These are phyloP conservation scores for Lepidocyrtinus sp. DNA, from an alignment of 2,888 invertebrate genomes.

Conservation along the genomic window DNA sequence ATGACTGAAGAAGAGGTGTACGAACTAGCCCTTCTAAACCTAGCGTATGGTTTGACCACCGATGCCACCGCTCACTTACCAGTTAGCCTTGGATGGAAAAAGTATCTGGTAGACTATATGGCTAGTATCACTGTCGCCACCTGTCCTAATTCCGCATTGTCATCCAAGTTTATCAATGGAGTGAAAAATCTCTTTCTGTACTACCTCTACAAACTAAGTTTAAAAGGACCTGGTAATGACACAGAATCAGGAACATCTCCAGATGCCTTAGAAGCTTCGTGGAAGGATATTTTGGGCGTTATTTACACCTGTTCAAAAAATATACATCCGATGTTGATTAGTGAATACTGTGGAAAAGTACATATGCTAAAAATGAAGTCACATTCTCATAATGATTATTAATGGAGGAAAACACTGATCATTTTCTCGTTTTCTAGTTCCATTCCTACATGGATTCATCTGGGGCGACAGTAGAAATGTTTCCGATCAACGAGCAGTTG, in stretches of 20 bases:
- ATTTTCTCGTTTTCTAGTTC: constrained; percentile 14
- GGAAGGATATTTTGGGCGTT: constrained; percentile 18
- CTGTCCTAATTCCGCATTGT: constrained; percentile 17
- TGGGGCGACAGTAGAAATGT: neutral
- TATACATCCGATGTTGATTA: constrained; percentile 7
- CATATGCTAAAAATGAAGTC: constrained; percentile 2
- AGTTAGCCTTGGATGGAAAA: constrained; percentile 33
- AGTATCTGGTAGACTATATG: constrained; percentile 33
- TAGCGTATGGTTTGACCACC: constrained; percentile 40
- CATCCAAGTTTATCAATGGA: constrained; percentile 28
- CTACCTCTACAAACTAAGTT: constrained; percentile 33
- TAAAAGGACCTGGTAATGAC: neutral
- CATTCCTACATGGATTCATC: neutral
- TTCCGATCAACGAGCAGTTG: constrained; percentile 17
- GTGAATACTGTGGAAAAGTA: constrained; percentile 28
- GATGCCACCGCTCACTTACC: constrained; percentile 41
- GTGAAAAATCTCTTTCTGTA: constrained; percentile 47
- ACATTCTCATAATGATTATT: neutral
- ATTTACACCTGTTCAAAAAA: constrained; percentile 20
- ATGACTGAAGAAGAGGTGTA: constrained; percentile 36
- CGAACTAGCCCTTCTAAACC: constrained; percentile 45
- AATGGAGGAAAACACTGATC: neutral
- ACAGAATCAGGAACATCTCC: no score
- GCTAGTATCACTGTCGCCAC: constrained; percentile 23
- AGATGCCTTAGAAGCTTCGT: no score